Evolutionary conservation across 2,113 vertebrate genomes (phyloP).

Genomic region (Microtus richardsoni): DNA sequence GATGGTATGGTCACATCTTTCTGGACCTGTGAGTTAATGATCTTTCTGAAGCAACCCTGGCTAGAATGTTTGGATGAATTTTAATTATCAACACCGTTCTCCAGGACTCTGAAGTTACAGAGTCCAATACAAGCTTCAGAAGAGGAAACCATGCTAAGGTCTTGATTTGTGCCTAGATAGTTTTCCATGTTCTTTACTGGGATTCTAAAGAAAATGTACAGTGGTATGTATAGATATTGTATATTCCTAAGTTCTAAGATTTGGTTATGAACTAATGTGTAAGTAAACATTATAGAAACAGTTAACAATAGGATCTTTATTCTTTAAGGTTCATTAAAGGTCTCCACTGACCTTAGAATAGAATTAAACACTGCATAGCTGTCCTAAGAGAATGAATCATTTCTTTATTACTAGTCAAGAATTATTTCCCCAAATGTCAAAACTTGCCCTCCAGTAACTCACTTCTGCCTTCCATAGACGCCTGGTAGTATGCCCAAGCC

Average conservation of each 20-base stretch:
- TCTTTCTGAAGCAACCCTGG: not conserved
- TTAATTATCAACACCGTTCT: constrained; percentile 20
- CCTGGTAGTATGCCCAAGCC: constrained; percentile 59
- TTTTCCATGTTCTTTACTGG: not conserved
- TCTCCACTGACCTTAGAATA: constrained; percentile 70
- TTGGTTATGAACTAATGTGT: not conserved
- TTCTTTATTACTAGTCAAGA: constrained; percentile 75
- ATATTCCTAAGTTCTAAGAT: not conserved
- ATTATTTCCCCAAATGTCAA: constrained; percentile 76
- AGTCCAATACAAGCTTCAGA: not conserved
- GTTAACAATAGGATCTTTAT: constrained; percentile 58
- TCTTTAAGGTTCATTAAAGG: constrained; percentile 70
- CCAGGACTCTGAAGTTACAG: not conserved
- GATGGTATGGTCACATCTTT: not conserved
- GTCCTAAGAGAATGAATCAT: constrained; percentile 73
- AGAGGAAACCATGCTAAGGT: not conserved
- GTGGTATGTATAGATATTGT: not conserved
- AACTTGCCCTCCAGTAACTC: constrained; percentile 60
- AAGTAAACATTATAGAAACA: constrained; percentile 68
- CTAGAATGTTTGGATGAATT: not conserved
- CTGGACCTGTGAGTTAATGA: not conserved
- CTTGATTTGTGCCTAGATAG: not conserved
- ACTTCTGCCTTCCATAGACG: constrained; percentile 59
- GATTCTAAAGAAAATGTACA: not conserved
- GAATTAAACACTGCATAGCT: constrained; percentile 68